Evolutionary conservation across 2,113 vertebrate species (phyloP).

Genomic region (Loxodonta africana): DNA sequence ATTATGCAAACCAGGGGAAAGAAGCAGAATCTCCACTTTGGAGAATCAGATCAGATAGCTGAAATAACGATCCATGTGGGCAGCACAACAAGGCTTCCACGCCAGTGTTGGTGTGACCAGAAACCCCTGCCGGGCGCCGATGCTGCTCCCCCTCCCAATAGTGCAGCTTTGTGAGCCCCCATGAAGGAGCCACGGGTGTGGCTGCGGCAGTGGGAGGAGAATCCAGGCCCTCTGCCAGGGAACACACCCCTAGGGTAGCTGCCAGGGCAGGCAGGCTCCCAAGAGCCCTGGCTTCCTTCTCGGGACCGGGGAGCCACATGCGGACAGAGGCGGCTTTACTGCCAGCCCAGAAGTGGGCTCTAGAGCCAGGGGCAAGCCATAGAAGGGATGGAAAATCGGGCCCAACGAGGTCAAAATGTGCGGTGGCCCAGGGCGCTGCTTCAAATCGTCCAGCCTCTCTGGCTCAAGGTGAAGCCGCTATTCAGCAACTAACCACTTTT

Average conservation of each 20-base stretch:
- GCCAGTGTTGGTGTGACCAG: constrained; percentile 53
- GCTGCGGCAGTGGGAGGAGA: constrained; percentile 86
- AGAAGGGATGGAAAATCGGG: constrained; percentile 15
- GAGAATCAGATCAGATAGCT: not conserved
- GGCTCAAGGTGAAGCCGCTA: not conserved
- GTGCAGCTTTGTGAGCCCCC: constrained; percentile 83
- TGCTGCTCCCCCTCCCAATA: constrained; percentile 77
- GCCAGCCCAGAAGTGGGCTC: constrained; percentile 76
- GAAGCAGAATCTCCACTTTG: no score
- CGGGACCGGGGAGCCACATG: constrained; percentile 84
- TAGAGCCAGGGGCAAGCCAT: not conserved
- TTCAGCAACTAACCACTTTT: not conserved
- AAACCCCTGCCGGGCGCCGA: constrained; percentile 70
- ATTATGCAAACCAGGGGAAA: no score
- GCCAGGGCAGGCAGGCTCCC: constrained; percentile 55
- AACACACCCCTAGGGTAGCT: not conserved
- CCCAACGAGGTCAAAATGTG: constrained; percentile 70
- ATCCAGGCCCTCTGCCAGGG: constrained; percentile 45
- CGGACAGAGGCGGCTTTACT: constrained; percentile 86
- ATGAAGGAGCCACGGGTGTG: constrained; percentile 81
- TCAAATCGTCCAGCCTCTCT: not conserved
- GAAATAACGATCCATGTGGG: not conserved
- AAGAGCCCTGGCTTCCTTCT: constrained; percentile 84
- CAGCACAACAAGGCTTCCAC: not conserved
- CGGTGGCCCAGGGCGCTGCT: not conserved